A percentile compares a stretch with the other conserved stretches of the same genome.
phyloP scores from a whole-genome alignment of 2,888 invertebrate genomes.

The Cataglyphis livida region DNA sequence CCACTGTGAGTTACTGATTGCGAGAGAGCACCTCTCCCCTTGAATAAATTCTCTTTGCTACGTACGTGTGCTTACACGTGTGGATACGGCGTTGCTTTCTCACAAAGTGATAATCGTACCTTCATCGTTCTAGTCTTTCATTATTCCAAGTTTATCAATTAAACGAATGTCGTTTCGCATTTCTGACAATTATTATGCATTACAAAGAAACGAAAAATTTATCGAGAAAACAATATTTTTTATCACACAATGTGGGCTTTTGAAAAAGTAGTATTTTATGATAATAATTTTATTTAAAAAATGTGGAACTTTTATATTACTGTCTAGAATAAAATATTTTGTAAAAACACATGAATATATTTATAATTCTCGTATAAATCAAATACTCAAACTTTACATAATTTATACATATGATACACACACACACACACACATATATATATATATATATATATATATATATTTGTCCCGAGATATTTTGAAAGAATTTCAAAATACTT shows the following conservation, averaged over 20 bases:
- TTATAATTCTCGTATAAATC: neutral
- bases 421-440: no score
- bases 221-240: neutral
- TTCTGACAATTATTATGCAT: neutral
- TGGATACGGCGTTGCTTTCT: conserved; percentile 33
- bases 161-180: neutral
- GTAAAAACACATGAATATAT: neutral
- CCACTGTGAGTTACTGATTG: conserved; percentile 56
- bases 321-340: neutral
- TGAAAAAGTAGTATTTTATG: neutral
- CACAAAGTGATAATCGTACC: neutral
- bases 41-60: conserved; percentile 71
- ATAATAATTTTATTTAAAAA: neutral
- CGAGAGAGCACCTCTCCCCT: conserved; percentile 47
- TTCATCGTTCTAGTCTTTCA: neutral
- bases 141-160: neutral
- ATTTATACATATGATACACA: neutral
- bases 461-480: neutral
- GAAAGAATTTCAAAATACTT: neutral
- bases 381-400: neutral
- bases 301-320: neutral
- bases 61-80: conserved; percentile 58
- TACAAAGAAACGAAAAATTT: neutral
- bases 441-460: no score
- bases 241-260: neutral